These are phyloP conservation scores for Sebastes schlegelii DNA, from an alignment of 2,113 vertebrate species.

Conservation along the genomic window DNA sequence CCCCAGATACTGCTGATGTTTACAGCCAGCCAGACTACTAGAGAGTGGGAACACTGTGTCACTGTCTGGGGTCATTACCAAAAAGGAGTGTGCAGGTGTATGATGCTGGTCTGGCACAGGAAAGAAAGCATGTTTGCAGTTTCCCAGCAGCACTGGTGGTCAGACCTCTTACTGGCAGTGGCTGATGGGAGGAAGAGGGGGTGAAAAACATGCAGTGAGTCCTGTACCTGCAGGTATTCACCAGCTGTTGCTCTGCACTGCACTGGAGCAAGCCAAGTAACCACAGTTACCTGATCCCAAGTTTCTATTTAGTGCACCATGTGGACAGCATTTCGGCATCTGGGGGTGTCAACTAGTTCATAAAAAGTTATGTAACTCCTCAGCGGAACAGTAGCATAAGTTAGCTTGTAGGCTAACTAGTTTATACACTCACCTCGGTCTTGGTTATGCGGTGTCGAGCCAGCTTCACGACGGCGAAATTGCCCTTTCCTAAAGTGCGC, in stretches of 20 bases:
- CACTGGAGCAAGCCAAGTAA: constrained; percentile 29
- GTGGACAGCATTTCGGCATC: constrained; percentile 42
- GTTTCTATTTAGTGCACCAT: constrained; percentile 41
- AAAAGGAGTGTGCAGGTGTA: constrained; percentile 48
- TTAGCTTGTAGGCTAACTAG: constrained; percentile 76
- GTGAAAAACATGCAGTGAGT: constrained; percentile 53
- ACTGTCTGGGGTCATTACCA: constrained; percentile 36
- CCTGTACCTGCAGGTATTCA: constrained; percentile 52
- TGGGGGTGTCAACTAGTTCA: constrained; percentile 61
- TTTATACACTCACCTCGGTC: constrained; percentile 91
- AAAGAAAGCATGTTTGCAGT: constrained; percentile 53
- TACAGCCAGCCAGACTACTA: constrained; percentile 25
- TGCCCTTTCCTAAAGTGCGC: constrained; percentile 96
- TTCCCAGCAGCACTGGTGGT: constrained; percentile 68
- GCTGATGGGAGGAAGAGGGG: constrained; percentile 35
- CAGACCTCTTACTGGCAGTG: constrained; percentile 67
- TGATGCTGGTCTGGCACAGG: constrained; percentile 4
- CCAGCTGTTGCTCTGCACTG: constrained; percentile 49
- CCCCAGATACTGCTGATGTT: constrained; percentile 52
- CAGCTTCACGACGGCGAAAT: constrained; percentile 97
- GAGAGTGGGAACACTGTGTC: constrained; percentile 8
- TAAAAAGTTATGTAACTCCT: constrained; percentile 80
- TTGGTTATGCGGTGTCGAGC: constrained; percentile 96
- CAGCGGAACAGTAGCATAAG: constrained; percentile 67
- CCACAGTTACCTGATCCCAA: constrained; percentile 42